Evolutionary conservation across 1,140 invertebrate genomes (phyloP), one percentile per base, ranked within the genome.

Genomic region (Physella acuta): DNA sequence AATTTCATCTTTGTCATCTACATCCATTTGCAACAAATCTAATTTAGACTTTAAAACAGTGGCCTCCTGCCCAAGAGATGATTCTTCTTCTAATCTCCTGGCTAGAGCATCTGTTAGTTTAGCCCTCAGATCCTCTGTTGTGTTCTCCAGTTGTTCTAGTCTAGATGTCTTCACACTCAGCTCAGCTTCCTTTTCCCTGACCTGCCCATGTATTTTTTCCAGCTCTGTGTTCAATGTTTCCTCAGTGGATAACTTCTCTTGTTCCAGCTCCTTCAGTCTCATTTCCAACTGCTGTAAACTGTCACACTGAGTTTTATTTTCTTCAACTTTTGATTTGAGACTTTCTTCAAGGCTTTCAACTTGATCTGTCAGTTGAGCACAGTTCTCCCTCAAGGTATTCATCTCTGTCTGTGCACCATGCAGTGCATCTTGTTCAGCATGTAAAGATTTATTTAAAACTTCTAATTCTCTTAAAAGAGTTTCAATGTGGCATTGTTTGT

Each of bases 1-100:
- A 16, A 14, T 24, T 31, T 4, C 64, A 37, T 66, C 31, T 3
- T 17, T 52, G 33, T 66, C 64, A n/a, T 66, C 64, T 33, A 56
- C n/a, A 52, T 66, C 64, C 64, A 66, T 66, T 26, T 66, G 52
- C 34, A 66, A 36, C 52, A 66, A 36, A 14, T 66, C 64, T 20
- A 56, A 3, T 30, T 66, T 66, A n/a, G 64, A 66, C 34, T 66
- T 66, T 1, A 66, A 26, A 1, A 16, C 28, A 4, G 8, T 44
- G 36, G n/a, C 20, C 26, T 66, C 52, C 20, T 66, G 64, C 30
- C 8, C 34, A n/a, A 51, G 24, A n/a, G 26, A 4, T 1, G 24
- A 2, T 36, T 61, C 34, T 3, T 14, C 28, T 24, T 61, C 59
- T 61, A 8, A 26, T 24, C 24, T 24, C 28, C 37, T n/a, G 24